phyloP scores from a whole-genome alignment of 2,797 vertebrate genomes.

The Fistularia commersonii region DNA sequence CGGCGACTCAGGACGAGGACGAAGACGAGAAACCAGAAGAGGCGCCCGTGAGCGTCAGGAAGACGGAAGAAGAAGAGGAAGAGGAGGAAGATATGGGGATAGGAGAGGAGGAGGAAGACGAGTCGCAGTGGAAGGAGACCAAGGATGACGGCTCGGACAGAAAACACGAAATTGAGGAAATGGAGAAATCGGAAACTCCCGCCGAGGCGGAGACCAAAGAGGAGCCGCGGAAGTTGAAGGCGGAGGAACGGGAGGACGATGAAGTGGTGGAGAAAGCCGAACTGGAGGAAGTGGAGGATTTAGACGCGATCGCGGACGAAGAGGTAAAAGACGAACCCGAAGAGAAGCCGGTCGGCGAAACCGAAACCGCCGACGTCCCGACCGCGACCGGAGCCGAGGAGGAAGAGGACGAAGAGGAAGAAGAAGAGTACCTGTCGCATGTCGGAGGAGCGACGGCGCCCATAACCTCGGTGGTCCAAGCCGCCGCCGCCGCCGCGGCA shows the following conservation, averaged over 20 bases:
- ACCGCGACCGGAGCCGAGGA: slow-evolving; percentile 49
- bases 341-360: slow-evolving; percentile 40
- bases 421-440: slow-evolving; percentile 67
- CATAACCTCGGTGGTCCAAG: slow-evolving; percentile 65
- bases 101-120: slow-evolving; percentile 84
- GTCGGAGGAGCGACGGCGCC: slow-evolving; percentile 63
- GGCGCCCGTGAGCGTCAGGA: slow-evolving; percentile 44
- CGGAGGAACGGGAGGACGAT: slow-evolving; percentile 63
- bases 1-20: slow-evolving; percentile 72
- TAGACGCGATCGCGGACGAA: slow-evolving; percentile 77
- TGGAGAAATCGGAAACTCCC: slow-evolving; percentile 73
- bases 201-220: slow-evolving; percentile 39
- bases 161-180: slow-evolving; percentile 77
- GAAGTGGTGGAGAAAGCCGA: slow-evolving; percentile 87
- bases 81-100: slow-evolving; percentile 68
- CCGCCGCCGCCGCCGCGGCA: slow-evolving; percentile 68
- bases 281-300: slow-evolving; percentile 86
- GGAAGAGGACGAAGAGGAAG: slow-evolving; percentile 63
- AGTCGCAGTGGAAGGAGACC: slow-evolving; percentile 67
- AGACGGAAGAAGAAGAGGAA: slow-evolving; percentile 50
- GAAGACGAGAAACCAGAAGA: slow-evolving; percentile 69
- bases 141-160: slow-evolving; percentile 69
- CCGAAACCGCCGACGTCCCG: slow-evolving; percentile 35
- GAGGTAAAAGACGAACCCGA: slow-evolving; percentile 71
- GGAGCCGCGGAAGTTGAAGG: slow-evolving; percentile 61